Base-by-base conservation (phyloP, 2,113 vertebrate genomes). In the Megaceryle maxima region DNA sequence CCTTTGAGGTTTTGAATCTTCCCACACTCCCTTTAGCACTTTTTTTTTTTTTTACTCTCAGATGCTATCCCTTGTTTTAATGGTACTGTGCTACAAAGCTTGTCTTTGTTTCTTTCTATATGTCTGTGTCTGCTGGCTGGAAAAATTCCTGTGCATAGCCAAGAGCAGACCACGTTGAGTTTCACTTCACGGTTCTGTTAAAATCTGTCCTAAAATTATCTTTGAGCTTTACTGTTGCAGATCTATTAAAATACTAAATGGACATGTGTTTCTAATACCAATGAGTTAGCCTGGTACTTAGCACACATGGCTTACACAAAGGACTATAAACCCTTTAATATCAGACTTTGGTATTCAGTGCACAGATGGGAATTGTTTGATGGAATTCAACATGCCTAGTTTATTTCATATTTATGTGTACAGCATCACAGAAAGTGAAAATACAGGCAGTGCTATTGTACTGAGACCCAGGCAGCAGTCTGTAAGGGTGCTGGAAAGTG, bases 1-100 rank as follows among this genome's bases (percentile, higher is more conserved):
- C 28, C 43, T 67, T 29, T 72, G 66, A 67, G 18, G 6, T 5
- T 50, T 63, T 56, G 12, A 63, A 19, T 78, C 16, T 70, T 90
- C 37, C 5, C n/a, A 55, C 1, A 1, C 11, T 62, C 26, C 18
- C 1, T 9, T 66, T 57, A 22, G 9, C 6, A 46, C 6, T 43
- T 69, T 53, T 13, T 37, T 73, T 44, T n/a, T n/a, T n/a, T n/a
- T n/a, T n/a, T n/a, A n/a, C n/a, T 88, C 31, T 63, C 28, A 29
- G n/a, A 69, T 9, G 5, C 6, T 43, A 11, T 43, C 20, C 6
- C 31, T 76, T 48, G 3, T 75, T 85, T 57, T 18, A 90, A 48
- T 33, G 28, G 9, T 41, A 56, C 19, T 46, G 29, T 64, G 16
- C 46, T 62, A 35, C n/a, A 67, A 68, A 75, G 25, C 12, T 18